Conservation (phyloP, 2,888 invertebrate species). For the Limnephilus auricula region DNA sequence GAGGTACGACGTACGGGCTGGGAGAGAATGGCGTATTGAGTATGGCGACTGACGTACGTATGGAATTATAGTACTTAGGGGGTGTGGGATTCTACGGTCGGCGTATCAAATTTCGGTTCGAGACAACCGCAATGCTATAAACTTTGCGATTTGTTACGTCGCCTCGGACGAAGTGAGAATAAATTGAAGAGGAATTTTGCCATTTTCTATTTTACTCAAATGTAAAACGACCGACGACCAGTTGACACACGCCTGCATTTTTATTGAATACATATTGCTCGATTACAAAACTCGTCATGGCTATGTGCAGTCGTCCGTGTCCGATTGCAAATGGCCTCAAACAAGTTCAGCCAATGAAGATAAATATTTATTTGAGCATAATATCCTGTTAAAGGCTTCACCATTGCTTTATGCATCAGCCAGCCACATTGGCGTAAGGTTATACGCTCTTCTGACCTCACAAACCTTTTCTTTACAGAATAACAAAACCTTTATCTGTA, state of each 20-base stretch:
- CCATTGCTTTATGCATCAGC: not conserved
- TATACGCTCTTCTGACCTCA: not conserved
- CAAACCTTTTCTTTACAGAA: not conserved
- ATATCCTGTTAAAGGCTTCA: not conserved
- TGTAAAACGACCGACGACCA: slow-evolving; percentile 34
- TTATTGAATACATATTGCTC: slow-evolving; percentile 59
- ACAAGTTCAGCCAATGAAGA: slow-evolving; percentile 34
- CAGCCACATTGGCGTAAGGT: not conserved
- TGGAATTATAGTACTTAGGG: not conserved
- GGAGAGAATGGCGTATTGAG: not conserved
- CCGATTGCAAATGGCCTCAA: slow-evolving; percentile 38
- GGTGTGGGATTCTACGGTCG: slow-evolving; percentile 52
- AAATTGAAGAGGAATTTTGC: slow-evolving; percentile 59
- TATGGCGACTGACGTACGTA: not conserved
- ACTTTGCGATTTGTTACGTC: slow-evolving; percentile 63
- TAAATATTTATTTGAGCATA: slow-evolving; percentile 37
- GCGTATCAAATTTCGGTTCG: slow-evolving; percentile 65
- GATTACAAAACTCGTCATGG: slow-evolving; percentile 52
- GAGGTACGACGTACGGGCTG: not conserved
- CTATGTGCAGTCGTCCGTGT: slow-evolving; percentile 3
- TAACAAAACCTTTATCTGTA: not conserved
- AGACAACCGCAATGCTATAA: slow-evolving; percentile 63
- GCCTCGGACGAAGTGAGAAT: slow-evolving; percentile 55
- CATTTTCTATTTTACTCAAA: slow-evolving; percentile 57
- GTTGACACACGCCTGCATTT: slow-evolving; percentile 53